Evolutionary conservation across 1,140 invertebrate genomes (phyloP).

Genomic region (Ceratina calcarata): DNA sequence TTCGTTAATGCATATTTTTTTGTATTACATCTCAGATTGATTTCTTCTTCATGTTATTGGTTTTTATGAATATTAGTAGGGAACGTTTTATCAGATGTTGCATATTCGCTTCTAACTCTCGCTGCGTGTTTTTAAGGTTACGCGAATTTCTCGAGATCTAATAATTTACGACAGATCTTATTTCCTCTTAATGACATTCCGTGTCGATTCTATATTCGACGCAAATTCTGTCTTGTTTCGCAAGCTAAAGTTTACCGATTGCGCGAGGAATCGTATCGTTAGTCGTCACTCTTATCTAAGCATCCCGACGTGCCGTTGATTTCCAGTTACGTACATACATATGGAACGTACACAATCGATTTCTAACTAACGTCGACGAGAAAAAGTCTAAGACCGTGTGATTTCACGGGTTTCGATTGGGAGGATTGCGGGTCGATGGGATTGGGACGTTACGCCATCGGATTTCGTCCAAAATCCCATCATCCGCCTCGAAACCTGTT

Average conservation of each 20-base stretch:
- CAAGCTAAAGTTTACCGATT: slow-evolving; percentile 29
- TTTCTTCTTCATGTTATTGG: too few relatives aligned
- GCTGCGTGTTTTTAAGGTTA: neutral
- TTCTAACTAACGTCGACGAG: neutral
- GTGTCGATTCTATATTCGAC: slow-evolving; percentile 1
- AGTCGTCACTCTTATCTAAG: slow-evolving; percentile 45
- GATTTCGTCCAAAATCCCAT: neutral
- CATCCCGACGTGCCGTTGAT: slow-evolving; percentile 11
- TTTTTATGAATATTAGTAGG: too few relatives aligned
- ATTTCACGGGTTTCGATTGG: too few relatives aligned
- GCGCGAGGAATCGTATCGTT: slow-evolving; percentile 33
- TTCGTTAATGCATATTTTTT: too few relatives aligned
- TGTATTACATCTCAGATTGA: too few relatives aligned
- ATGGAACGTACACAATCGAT: neutral
- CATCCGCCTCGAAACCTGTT: slow-evolving; percentile 15
- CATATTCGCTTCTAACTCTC: too few relatives aligned
- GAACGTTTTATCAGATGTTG: too few relatives aligned
- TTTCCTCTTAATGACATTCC: neutral
- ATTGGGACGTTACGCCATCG: neutral
- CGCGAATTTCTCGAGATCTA: neutral
- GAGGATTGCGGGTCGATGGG: neutral
- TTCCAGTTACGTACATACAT: neutral
- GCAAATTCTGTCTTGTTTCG: slow-evolving; percentile 8
- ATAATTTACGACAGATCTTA: neutral
- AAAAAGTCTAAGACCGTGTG: neutral